Percentiles rank a stretch among this genome's conserved stretches.
Evolutionary conservation across 1,140 invertebrate species (phyloP).

Genomic region (Dendroctonus valens): DNA sequence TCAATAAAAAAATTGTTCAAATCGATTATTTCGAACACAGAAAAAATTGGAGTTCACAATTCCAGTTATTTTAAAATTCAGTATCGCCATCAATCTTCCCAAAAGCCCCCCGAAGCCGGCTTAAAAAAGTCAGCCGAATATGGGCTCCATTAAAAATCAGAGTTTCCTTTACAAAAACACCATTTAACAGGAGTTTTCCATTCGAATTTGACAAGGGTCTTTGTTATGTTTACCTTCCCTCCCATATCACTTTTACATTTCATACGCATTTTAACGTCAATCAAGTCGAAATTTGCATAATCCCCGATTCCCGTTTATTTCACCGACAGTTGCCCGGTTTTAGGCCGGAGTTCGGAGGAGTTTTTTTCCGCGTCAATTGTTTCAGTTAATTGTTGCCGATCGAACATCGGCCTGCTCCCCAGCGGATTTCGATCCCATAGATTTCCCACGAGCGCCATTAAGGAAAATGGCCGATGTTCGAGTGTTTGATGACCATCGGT

Average conservation of each 20-base stretch:
- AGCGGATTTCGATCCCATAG: constrained; percentile 7
- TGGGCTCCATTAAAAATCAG: constrained; percentile 3
- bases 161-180: constrained; percentile 1
- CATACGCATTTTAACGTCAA: constrained; percentile 1
- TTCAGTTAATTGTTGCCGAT: constrained; percentile 1
- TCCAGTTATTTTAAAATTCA: too few relatives aligned
- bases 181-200: constrained; percentile 5
- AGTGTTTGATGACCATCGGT: constrained; percentile 3
- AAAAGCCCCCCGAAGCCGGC: neutral
- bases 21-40: too few relatives aligned
- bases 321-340: too few relatives aligned
- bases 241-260: constrained; percentile 6
- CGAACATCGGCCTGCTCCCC: neutral
- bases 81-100: too few relatives aligned
- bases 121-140: constrained; percentile 1
- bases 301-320: neutral
- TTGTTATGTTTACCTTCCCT: neutral
- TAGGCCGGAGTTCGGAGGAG: too few relatives aligned
- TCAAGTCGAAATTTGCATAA: constrained; percentile 1
- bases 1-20: too few relatives aligned
- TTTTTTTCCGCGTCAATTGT: too few relatives aligned
- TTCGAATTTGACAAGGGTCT: constrained; percentile 6
- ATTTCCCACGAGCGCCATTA: constrained; percentile 7
- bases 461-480: constrained; percentile 7
- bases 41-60: too few relatives aligned